Conservation (phyloP, 2,113 vertebrate genomes). For the Actenoides hombroni region DNA sequence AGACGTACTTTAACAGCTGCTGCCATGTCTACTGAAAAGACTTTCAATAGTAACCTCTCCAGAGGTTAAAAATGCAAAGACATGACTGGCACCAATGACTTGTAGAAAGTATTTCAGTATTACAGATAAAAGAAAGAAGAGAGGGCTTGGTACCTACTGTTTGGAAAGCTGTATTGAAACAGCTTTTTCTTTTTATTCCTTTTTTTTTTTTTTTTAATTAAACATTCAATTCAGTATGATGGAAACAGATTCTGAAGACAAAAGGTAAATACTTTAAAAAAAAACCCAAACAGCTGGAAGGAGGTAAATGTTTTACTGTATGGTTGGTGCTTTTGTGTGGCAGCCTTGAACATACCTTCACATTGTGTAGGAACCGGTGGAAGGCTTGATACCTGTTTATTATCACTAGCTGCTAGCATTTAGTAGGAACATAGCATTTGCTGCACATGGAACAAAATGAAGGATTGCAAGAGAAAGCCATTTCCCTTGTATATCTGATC, state of each 20-base stretch:
- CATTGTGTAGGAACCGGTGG: not conserved
- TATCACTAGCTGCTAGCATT: not conserved
- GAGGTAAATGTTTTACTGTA: not conserved
- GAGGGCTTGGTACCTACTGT: slow-evolving; percentile 22
- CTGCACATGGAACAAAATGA: not conserved
- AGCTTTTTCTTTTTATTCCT: not conserved
- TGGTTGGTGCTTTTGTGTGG: not conserved
- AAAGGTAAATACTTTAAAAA: not conserved
- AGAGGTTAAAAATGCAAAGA: slow-evolving; percentile 29
- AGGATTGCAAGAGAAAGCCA: not conserved
- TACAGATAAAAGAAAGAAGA: not conserved
- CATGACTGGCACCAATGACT: slow-evolving; percentile 7
- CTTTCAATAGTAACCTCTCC: slow-evolving; percentile 36
- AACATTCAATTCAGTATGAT: not conserved
- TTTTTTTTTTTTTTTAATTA: not conserved
- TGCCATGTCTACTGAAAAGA: slow-evolving; percentile 9
- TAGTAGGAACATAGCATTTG: not conserved
- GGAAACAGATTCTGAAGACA: slow-evolving; percentile 2
- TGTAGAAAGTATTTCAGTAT: slow-evolving; percentile 13
- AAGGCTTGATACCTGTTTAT: not conserved
- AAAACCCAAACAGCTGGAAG: not conserved
- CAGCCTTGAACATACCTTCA: not conserved
- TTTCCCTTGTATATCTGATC: not conserved
- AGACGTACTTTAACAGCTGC: not conserved
- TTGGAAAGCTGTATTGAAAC: slow-evolving; percentile 62